phyloP scores from a whole-genome alignment of 2,797 vertebrate genomes.

The Allobates femoralis region DNA sequence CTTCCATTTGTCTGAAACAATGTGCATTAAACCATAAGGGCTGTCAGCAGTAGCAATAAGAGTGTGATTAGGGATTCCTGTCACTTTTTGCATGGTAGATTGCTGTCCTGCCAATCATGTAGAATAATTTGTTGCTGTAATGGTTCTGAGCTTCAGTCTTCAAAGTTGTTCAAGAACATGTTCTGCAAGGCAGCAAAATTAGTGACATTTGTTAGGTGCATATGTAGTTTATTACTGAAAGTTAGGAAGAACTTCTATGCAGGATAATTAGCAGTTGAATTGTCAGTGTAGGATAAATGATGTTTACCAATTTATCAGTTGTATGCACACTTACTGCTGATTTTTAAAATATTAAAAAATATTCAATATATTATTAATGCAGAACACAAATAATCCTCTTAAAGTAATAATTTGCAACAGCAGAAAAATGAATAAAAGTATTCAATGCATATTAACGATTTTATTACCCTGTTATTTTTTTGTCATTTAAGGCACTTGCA shows the following conservation, averaged over 20 bases:
- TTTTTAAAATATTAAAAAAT: neutral
- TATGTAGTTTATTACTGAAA: neutral
- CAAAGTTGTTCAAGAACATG: conserved; percentile 21
- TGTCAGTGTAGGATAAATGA: neutral
- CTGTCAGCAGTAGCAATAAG: conserved; percentile 26
- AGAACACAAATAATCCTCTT: neutral
- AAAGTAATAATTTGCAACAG: neutral
- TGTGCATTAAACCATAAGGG: conserved; percentile 6
- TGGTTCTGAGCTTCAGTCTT: conserved; percentile 9
- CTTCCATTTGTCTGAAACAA: conserved; percentile 14
- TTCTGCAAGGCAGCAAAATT: conserved; percentile 20
- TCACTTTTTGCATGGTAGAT: conserved; percentile 29
- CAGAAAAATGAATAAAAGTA: neutral
- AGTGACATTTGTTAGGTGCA: conserved; percentile 35
- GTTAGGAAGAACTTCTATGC: conserved; percentile 8
- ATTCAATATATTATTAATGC: neutral
- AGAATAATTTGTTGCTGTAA: conserved; percentile 38
- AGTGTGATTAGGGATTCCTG: conserved; percentile 30
- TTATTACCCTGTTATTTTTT: neutral
- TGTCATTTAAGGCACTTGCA: too few species aligned
- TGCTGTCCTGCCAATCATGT: conserved; percentile 46
- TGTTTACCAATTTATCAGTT: conserved; percentile 13
- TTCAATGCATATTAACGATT: neutral
- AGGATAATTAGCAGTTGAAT: conserved; percentile 9
- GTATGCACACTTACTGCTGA: neutral